Base-by-base conservation (phyloP, 1,140 invertebrate genomes). In the Heliconius hermathena region DNA sequence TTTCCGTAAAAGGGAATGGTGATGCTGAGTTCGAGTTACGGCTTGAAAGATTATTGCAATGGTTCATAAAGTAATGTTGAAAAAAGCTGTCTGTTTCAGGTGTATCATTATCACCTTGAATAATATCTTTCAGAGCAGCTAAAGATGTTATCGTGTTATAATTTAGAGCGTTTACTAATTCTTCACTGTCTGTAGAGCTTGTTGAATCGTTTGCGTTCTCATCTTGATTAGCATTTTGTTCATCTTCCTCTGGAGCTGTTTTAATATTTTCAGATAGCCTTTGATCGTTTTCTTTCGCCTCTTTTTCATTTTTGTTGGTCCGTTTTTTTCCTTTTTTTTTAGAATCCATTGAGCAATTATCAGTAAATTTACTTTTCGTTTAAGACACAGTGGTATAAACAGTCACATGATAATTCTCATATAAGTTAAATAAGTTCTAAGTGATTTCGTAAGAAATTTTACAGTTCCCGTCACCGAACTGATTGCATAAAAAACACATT, bases 61-160 rank as follows among this genome's bases (percentile, higher is more conserved):
- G 96, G 71, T 96, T 96, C 84, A 97, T 95, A 88, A 97, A 97
- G 85, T 97, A 97, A 87, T 97, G 96, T 83, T 97, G 96, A 87
- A 97, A 96, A 90, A 97, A 97, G 76, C 95, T 96, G 77, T 96
- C 96, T 26, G 96, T 96, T 80, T 96, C 96, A n/a, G 95, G 95
- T 6, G 95, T 96, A 72, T 96, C 95, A 85, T 93, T 95, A 46
- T 95, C 95, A 38, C 95, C 95, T 83, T 96, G 96, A 18, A 96
- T 93, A 90, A 96, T 96, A 85, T 97, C 96, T 87, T 97, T 96
- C 33, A 97, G 95, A 20, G 96, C 96, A 13, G 96, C 95, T 82
- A 97, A 85, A 16, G 96, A 96, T 74, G 96, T 96, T 78, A 96
- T 96, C 6, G 96, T 96, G 84, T 97, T 97, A 88, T 97, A 96